Evolutionary conservation across 2,113 vertebrate genomes (phyloP).

Genomic region (Panthera leo): DNA sequence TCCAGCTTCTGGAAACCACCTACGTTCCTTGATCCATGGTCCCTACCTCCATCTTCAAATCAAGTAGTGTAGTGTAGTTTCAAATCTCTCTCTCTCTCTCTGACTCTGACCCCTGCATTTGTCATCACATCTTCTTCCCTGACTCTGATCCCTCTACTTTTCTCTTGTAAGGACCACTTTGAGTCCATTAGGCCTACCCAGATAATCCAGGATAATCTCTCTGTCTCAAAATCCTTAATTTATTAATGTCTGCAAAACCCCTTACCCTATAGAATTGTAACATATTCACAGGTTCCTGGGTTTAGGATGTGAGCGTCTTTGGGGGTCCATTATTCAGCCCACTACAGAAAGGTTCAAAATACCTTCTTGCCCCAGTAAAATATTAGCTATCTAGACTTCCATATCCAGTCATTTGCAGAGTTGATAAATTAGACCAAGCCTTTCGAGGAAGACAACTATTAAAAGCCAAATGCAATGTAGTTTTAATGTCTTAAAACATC

Average conservation of each 20-base stretch:
- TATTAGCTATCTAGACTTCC: neutral
- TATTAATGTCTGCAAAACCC: neutral
- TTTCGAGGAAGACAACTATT: neutral
- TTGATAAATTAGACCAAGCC: neutral
- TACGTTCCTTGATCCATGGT: neutral
- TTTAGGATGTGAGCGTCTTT: neutral
- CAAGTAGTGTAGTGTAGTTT: neutral
- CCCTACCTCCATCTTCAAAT: neutral
- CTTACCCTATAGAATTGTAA: neutral
- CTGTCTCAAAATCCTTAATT: neutral
- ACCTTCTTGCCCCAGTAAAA: neutral
- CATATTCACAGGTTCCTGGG: neutral
- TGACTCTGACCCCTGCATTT: neutral
- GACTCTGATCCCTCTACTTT: neutral
- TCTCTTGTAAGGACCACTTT: neutral
- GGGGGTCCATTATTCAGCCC: neutral
- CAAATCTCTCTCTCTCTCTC: neutral
- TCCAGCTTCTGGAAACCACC: neutral
- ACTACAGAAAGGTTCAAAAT: neutral
- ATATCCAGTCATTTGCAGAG: neutral
- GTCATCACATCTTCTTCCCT: neutral
- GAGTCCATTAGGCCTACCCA: neutral
- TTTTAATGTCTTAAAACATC: neutral
- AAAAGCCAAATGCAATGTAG: neutral
- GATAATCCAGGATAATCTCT: neutral